Percentiles rank a stretch among this genome's conserved stretches.
phyloP scores from a whole-genome alignment of 53 echinoderm and acorn worm genomes.

The Stichopus horrens region DNA sequence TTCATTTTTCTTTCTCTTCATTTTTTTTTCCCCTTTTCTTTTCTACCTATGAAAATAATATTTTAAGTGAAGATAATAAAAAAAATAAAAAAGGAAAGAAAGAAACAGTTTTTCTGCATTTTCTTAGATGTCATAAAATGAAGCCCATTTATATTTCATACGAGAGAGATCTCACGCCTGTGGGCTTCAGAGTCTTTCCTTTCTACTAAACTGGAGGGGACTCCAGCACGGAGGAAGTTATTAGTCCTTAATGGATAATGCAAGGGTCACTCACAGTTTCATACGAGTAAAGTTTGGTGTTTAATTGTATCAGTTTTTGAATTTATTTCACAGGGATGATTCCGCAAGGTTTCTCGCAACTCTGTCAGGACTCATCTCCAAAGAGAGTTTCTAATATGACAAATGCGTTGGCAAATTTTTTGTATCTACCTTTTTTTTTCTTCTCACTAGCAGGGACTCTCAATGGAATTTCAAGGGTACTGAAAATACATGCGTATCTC shows the following conservation, averaged over 20 bases:
- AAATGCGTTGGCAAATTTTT: neutral
- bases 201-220: constrained; percentile 20
- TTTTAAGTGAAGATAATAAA: constrained; percentile 29
- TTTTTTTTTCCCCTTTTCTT: neutral
- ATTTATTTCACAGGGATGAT: constrained; percentile 6
- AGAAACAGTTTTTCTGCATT: constrained; percentile 40
- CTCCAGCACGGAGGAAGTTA: constrained; percentile 33
- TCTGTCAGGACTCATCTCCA: constrained; percentile 30
- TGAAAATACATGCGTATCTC: no score
- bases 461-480: neutral
- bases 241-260: constrained; percentile 46
- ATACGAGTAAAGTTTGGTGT: constrained; percentile 37
- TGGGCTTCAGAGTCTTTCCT: constrained; percentile 10
- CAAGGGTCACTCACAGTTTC: constrained; percentile 40
- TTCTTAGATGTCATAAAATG: constrained; percentile 25
- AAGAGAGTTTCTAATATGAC: constrained; percentile 5
- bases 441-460: no score
- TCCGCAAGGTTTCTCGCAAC: constrained; percentile 21
- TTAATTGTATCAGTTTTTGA: constrained; percentile 44
- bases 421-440: neutral
- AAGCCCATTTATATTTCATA: constrained; percentile 41
- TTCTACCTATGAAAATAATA: neutral
- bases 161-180: neutral
- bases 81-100: constrained; percentile 14
- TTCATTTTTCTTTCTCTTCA: neutral